Percentiles rank a stretch among this genome's conserved stretches.
Evolutionary conservation across 2,113 vertebrate species (phyloP).

Genomic region (Atlantisia rogersi): DNA sequence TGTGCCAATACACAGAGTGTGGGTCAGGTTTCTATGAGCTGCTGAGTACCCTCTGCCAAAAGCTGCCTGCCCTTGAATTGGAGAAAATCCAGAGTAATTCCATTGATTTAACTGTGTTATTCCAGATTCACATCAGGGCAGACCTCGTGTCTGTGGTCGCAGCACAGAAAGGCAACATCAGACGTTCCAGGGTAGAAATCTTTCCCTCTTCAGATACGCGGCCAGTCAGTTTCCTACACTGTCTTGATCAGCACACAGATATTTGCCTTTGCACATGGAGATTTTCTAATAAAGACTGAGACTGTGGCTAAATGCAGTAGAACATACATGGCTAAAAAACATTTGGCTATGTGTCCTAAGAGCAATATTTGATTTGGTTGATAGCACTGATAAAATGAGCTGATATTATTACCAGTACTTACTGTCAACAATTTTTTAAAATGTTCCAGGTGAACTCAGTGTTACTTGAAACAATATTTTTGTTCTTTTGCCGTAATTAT

Average conservation of each 20-base stretch:
- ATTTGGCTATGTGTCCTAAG: not conserved
- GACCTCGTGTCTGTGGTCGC: accelerated
- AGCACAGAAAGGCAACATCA: not conserved
- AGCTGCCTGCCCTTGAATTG: not conserved
- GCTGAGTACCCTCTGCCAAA: not conserved
- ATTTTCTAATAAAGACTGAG: not conserved
- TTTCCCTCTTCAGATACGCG: not conserved
- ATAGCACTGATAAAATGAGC: not conserved
- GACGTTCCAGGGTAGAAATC: not conserved
- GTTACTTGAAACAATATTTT: not conserved
- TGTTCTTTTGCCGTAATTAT: not conserved
- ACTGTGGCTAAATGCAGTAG: not conserved
- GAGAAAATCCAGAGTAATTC: conserved; percentile 20
- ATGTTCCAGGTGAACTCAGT: not conserved
- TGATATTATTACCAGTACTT: not conserved
- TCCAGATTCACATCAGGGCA: not conserved
- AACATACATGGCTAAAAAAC: not conserved
- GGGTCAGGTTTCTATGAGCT: not conserved
- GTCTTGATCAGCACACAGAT: not conserved
- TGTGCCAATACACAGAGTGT: not conserved
- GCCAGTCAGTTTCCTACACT: not conserved
- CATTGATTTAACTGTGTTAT: not conserved
- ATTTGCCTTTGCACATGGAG: not conserved
- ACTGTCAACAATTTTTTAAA: not conserved
- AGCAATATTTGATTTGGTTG: not conserved